Base-by-base conservation (phyloP, 2,888 invertebrate species). In the Nomada ferruginata region DNA sequence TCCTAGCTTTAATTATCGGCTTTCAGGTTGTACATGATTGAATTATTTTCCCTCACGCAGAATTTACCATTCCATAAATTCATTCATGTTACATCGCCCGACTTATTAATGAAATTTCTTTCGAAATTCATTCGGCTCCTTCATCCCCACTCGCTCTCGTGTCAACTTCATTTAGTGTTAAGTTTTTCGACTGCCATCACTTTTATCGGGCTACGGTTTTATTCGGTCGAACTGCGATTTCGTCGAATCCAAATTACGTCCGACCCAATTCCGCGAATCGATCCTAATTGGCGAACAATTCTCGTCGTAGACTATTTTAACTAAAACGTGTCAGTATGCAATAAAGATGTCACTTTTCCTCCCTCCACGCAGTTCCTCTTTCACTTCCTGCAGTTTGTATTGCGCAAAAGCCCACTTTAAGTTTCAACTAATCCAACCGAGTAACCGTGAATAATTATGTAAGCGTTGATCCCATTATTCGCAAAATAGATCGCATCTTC, bases 371-470 rank as follows among this genome's bases (percentile, higher is more conserved):
- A 73, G 52, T 77, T 83, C 81, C 82, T 76, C 74, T 76, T 83
- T 83, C 82, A 88, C 86, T 82, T 88, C 88, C 87, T 80, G 69
- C 74, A 70, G 60, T 74, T 57, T 44, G 63, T 42, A 50, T 84
- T 86, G 75, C 86, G 87, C 77, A 87, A 87, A 81, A 71, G 65
- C 47, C 74, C 84, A 72, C 66, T 79, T 47, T 79, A 55, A 87
- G 86, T 85, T 90, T 87, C 89, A 87, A 87, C 89, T 84, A 89
- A 87, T 90, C 84, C 76, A 83, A 82, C 76, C 75, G 79, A 90
- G 89, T 90, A 91, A 91, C 91, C 92, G 86, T 92, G 88, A 87
- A 90, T 90, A 92, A 91, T 91, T 90, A 87, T 87, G 83, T 89
- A 90, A 91, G 86, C 88, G 89, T 72, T 50, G 82, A 71, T 83